Conservation (phyloP, 2,888 invertebrate species). For the Epinotia demarniana region DNA sequence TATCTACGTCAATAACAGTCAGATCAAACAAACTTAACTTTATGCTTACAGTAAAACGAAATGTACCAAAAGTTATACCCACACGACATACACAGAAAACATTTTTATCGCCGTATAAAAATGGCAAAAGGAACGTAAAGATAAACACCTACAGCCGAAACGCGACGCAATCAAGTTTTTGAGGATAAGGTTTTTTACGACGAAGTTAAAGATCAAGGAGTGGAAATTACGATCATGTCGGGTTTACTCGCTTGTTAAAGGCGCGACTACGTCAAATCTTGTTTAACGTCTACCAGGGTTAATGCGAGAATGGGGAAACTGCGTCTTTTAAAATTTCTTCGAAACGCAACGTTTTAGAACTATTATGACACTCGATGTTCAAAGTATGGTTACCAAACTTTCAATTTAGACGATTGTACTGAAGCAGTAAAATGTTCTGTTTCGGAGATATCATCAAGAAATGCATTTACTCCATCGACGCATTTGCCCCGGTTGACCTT, state of each 20-base stretch:
- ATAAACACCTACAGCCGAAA: slow-evolving; percentile 36
- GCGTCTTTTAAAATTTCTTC: no score
- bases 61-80: slow-evolving; percentile 28
- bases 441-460: no score
- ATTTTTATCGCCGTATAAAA: slow-evolving; percentile 35
- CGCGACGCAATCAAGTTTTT: slow-evolving; percentile 36
- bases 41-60: neutral
- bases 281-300: neutral
- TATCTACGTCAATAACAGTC: neutral
- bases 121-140: slow-evolving; percentile 30
- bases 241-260: slow-evolving; percentile 23
- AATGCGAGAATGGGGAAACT: neutral
- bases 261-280: slow-evolving; percentile 23
- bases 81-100: slow-evolving; percentile 10
- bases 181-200: slow-evolving; percentile 34
- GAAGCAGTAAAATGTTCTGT: no score
- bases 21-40: neutral
- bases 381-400: no score
- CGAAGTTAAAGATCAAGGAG: slow-evolving; percentile 33
- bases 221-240: slow-evolving; percentile 23
- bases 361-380: no score
- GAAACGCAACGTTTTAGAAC: no score
- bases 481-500: no score
- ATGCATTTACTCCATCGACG: no score
- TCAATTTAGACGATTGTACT: no score